Base-by-base conservation (phyloP, 1,140 invertebrate species). In the Cyrtorhinus lividipennis region DNA sequence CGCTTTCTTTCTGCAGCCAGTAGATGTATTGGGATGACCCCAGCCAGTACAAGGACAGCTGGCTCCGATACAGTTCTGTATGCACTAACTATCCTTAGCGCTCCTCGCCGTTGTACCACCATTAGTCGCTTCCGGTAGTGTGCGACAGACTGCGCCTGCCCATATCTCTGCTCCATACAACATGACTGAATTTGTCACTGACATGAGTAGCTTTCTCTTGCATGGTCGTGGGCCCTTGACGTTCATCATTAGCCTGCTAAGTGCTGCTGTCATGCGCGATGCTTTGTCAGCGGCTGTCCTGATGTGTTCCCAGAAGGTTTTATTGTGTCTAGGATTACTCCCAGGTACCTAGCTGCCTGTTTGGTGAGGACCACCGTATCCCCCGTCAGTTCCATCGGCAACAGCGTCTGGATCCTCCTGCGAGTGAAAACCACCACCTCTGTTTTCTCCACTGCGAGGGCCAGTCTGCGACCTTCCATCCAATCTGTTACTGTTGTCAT, bases 401-500 rank as follows among this genome's bases (percentile, higher is more conserved):
- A 8, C 5, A 56, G 5, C 20, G 8, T 8, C 18, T 56, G 8
- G 20, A 61, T 10, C 18, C 30, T 1, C 23, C 22, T 59, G n/a
- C 27, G 44, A 12, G 38, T 61, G 1, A 46, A 22, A 2, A 61
- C 18, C 3, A 61, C 44, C 15, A 46, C 5, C 12, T 61, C 38
- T 22, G 60, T 46, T 24, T 61, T 61, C 1, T 38, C n/a, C 1
- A 61, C 44, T 2, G 61, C 45, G 1, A 62, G 15, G 20, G 23
- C 12, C 15, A 59, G 27, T 8, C 1, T 56, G 8, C 15, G 20
- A 20, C 24, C n/a, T n/a, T 56, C 46, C 67, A 68, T 66, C 66
- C 67, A 68, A n/a, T 23, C 18, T 20, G 22, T 57, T 2, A 67
- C 61, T 23, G 61, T 45, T 48, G 56, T 24, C 62, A 68, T 67